A percentile compares a stretch with the other conserved stretches of the same genome.
phyloP scores from a whole-genome alignment of 2,888 invertebrate species.

The Seira sanloemensis region DNA sequence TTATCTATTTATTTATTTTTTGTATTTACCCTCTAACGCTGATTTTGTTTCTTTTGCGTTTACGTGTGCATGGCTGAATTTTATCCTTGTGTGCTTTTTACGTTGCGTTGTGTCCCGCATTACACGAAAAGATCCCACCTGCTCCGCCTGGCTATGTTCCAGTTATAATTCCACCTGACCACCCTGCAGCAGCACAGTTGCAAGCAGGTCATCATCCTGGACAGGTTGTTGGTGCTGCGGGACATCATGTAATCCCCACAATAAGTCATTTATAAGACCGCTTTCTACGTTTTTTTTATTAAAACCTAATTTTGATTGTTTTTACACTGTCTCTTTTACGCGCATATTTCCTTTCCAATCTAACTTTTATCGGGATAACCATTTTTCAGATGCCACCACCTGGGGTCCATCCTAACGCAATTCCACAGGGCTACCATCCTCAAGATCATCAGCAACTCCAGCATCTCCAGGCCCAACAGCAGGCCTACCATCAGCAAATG shows the following conservation, averaged over 20 bases:
- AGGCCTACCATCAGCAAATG: slow-evolving; percentile 70
- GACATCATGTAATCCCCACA: slow-evolving; percentile 48
- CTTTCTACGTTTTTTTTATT: not conserved
- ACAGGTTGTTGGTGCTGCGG: slow-evolving; percentile 18
- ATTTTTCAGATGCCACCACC: slow-evolving; percentile 35
- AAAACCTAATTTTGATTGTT: not conserved
- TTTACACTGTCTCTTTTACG: slow-evolving; percentile 6
- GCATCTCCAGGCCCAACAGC: slow-evolving; percentile 72
- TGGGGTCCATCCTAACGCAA: slow-evolving; percentile 60
- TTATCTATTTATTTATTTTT: slow-evolving; percentile 18
- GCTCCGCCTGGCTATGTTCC: slow-evolving; percentile 73
- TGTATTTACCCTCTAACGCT: slow-evolving; percentile 25
- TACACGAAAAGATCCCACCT: slow-evolving; percentile 72
- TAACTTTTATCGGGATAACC: not conserved
- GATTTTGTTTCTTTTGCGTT: not conserved
- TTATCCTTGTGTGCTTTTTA: slow-evolving; percentile 37
- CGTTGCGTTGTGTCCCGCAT: slow-evolving; percentile 29
- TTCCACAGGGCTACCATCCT: slow-evolving; percentile 66
- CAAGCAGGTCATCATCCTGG: slow-evolving; percentile 54
- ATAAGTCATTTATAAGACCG: too few relatives aligned
- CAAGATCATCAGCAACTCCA: slow-evolving; percentile 71
- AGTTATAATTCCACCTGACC: slow-evolving; percentile 67
- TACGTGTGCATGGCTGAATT: slow-evolving; percentile 6
- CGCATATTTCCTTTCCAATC: not conserved
- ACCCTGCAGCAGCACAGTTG: slow-evolving; percentile 55